Evolutionary conservation across 2,113 vertebrate genomes (phyloP), one percentile per base, ranked within the genome.

Genomic region (Pogonocichla stellata): DNA sequence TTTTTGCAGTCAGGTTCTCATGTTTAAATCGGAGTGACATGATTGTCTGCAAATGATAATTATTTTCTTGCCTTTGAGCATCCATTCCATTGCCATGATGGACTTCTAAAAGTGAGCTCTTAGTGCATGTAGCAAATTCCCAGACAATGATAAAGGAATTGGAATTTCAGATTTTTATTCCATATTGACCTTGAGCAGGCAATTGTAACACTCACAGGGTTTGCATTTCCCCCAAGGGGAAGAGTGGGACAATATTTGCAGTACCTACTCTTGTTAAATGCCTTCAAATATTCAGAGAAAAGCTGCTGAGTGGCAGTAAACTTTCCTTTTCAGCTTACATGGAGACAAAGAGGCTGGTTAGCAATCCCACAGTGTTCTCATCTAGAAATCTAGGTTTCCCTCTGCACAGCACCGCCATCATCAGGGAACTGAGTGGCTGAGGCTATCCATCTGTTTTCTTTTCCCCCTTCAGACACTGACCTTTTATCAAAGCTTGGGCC

Each of bases 41-140:
- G 85, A 96, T 64, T 66, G 87, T 53, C 94, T 95, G 86, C 82
- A 93, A 94, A 93, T 75, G 82, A 60, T 94, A 92, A 92, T 93
- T 93, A 80, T 96, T 91, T 94, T 94, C 91, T 94, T 97, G 90
- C 82, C 85, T 77, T 69, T 88, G 92, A 92, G 71, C 57, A 70
- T 72, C 66, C 72, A 81, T 87, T 73, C 88, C 60, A 90, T 92
- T 95, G 81, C 58, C 65, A 79, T 26, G 69, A 86, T 0, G 2
- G 57, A 88, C 82, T 74, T 40, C 2, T 67, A 57, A 84, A 69
- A 96, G 40, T 3, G 13, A 96, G 83, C 48, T 84, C 71, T 51
- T 48, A 5, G 23, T 10, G 29, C 61, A 33, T 6, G 43, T 18
- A 75, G 22, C 60, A 74, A 88, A 92, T 81, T 97, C 92, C 92